A percentile compares a stretch with the other conserved stretches of the same genome.
phyloP scores from a whole-genome alignment of 1,140 invertebrate species.

The Stegodyphus dumicola region DNA sequence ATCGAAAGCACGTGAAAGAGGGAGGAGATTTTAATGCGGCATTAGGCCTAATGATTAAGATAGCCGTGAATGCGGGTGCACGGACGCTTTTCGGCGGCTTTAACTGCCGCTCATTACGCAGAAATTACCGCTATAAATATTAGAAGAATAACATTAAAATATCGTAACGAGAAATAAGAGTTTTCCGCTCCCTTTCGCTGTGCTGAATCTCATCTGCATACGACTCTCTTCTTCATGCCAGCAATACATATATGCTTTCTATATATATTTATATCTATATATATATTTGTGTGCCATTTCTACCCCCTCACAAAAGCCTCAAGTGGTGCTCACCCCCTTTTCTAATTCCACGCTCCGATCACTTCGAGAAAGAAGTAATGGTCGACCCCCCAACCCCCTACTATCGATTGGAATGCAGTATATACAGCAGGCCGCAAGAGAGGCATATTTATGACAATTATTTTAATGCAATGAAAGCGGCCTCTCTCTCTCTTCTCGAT shows the following conservation, averaged over 20 bases:
- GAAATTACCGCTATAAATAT: conserved; percentile 61
- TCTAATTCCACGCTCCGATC: conserved; percentile 56
- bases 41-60: conserved; percentile 61
- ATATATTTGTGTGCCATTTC: conserved; percentile 51
- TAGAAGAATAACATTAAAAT: conserved; percentile 62
- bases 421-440: conserved; percentile 22
- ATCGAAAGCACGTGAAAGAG: background rate
- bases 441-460: conserved; percentile 62
- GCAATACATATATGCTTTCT: conserved; percentile 18
- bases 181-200: conserved; percentile 14
- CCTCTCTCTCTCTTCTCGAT: background rate
- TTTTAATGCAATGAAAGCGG: conserved; percentile 61
- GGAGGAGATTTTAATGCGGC: conserved; percentile 58
- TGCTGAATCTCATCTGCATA: conserved; percentile 29
- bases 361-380: conserved; percentile 53
- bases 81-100: conserved; percentile 56
- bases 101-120: conserved; percentile 60
- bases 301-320: conserved; percentile 34
- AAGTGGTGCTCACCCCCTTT: conserved; percentile 15
- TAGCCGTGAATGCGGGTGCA: conserved; percentile 58
- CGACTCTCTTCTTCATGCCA: conserved; percentile 14
- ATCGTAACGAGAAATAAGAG: conserved; percentile 62
- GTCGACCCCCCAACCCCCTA: background rate
- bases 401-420: conserved; percentile 38
- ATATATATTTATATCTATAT: conserved; percentile 24